Evolutionary conservation across 2,888 invertebrate species (phyloP).

Genomic region (Onthophagus sagittarius): DNA sequence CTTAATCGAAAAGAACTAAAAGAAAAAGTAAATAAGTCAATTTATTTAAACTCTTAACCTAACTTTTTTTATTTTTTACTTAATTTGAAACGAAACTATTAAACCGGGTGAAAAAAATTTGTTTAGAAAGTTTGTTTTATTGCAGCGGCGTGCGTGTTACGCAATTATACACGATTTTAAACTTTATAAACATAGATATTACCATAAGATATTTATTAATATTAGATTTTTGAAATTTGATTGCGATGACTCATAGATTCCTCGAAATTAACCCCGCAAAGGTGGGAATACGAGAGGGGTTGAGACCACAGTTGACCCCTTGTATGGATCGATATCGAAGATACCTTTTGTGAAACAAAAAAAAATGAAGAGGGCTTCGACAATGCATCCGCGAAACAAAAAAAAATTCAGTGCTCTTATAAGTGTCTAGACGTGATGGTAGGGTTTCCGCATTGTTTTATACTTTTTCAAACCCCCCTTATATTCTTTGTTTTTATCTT

Average conservation of each 20-base stretch:
- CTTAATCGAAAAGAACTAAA: not conserved
- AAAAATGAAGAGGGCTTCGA: constrained; percentile 1
- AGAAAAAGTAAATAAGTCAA: not conserved
- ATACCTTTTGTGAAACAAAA: constrained; percentile 6
- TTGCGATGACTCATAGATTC: not conserved
- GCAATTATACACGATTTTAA: constrained; percentile 2
- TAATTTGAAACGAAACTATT: not conserved
- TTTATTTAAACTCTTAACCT: not conserved
- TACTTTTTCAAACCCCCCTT: not conserved
- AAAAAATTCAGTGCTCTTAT: not conserved
- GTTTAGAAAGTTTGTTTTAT: constrained; percentile 9
- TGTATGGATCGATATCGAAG: not conserved
- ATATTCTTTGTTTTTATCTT: too few relatives aligned
- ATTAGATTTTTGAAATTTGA: not conserved
- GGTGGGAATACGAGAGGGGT: not conserved
- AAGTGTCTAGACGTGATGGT: constrained; percentile 5
- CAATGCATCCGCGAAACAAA: not conserved
- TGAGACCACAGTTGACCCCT: not conserved
- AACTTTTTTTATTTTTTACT: not conserved
- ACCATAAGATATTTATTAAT: too few relatives aligned
- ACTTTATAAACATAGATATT: not conserved
- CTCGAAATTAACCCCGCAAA: not conserved
- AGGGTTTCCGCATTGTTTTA: not conserved
- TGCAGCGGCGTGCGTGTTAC: not conserved
- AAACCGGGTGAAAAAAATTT: constrained; percentile 2